Evolutionary conservation across 2,113 vertebrate genomes (phyloP).

Genomic region (Chaetorhynchus papuensis): DNA sequence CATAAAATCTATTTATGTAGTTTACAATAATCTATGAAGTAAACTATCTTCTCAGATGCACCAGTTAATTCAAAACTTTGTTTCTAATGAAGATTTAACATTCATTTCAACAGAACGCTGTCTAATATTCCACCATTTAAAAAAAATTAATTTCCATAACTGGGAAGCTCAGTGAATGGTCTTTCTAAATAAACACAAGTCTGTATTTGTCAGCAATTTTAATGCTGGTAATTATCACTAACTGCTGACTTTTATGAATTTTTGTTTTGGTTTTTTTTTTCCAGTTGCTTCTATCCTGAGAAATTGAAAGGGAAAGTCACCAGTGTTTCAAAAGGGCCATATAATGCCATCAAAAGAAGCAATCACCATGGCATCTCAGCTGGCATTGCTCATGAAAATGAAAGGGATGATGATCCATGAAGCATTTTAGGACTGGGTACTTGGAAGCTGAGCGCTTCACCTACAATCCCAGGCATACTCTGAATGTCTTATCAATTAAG

Average conservation of each 20-base stretch:
- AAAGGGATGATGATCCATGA: not conserved
- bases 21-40: not conserved
- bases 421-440: not conserved
- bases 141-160: not conserved
- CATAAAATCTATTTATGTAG: not conserved
- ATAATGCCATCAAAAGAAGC: not conserved
- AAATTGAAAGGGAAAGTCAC: not conserved
- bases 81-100: not conserved
- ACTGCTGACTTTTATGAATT: not conserved
- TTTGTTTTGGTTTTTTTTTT: not conserved
- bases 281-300: not conserved
- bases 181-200: not conserved
- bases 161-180: not conserved
- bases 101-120: not conserved
- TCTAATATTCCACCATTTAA: not conserved
- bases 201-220: not conserved
- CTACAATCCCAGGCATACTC: not conserved
- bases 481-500: not conserved
- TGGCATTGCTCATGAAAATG: not conserved
- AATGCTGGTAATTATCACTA: not conserved
- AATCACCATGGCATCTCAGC: not conserved
- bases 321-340: not conserved
- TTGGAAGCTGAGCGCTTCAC: not conserved
- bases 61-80: not conserved
- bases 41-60: not conserved